A percentile compares a stretch with the other conserved stretches of the same genome.
phyloP scores from a whole-genome alignment of 1,140 invertebrate species.

The Eriocheir sinensis region DNA sequence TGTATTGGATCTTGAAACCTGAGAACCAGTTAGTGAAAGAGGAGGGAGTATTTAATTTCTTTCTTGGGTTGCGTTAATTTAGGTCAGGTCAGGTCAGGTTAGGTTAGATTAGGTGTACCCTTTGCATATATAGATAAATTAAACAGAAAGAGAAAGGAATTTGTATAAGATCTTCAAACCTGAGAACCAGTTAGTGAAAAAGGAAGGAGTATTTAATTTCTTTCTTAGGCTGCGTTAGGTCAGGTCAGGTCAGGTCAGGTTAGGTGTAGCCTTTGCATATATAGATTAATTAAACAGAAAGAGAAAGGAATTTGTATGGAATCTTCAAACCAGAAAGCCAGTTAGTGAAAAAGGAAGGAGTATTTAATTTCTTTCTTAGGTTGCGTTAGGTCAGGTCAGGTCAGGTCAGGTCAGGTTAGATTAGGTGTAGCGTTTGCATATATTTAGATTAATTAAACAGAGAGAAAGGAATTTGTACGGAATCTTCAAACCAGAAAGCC shows the following conservation, averaged over 20 bases:
- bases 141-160: background rate
- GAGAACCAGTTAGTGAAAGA: background rate
- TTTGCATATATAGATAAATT: background rate
- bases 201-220: background rate
- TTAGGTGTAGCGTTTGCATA: background rate
- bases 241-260: background rate
- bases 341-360: background rate
- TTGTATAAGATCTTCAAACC: background rate
- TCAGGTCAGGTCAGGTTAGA: background rate
- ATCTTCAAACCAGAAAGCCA: background rate
- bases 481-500: background rate
- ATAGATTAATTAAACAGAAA: background rate
- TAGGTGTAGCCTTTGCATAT: background rate
- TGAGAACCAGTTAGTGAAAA: background rate
- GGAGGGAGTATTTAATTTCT: background rate
- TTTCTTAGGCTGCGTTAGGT: background rate
- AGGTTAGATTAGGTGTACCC: background rate
- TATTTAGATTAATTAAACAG: background rate
- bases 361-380: background rate
- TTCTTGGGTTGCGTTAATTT: background rate
- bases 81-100: background rate
- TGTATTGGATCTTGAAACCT: background rate
- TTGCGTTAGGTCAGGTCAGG: background rate
- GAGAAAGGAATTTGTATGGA: background rate
- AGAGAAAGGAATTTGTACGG: background rate